These are phyloP conservation scores for Xanthia icteritia DNA, from an alignment of 2,888 invertebrate genomes.

Conservation along the genomic window DNA sequence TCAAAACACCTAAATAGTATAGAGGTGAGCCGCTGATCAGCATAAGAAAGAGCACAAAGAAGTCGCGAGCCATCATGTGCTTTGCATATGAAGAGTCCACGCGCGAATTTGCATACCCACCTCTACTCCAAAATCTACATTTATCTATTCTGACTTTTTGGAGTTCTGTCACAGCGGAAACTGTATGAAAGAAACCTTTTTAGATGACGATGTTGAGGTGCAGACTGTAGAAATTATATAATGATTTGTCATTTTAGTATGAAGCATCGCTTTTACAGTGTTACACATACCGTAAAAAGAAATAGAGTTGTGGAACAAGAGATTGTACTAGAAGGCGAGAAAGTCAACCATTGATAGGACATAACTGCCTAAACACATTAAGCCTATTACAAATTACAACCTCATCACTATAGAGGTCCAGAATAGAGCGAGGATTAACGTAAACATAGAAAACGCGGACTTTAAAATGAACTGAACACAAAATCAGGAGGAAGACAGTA, in stretches of 20 bases:
- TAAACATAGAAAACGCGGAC: not conserved
- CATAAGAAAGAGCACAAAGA: conserved; percentile 82
- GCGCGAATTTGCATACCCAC: conserved; percentile 87
- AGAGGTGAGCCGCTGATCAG: conserved; percentile 72
- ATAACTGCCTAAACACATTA: not conserved
- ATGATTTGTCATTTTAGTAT: not conserved
- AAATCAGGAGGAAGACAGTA: not conserved
- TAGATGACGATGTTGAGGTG: conserved; percentile 25
- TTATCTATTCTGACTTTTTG: conserved; percentile 77
- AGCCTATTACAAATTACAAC: not conserved
- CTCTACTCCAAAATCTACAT: conserved; percentile 81
- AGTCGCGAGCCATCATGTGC: conserved; percentile 80
- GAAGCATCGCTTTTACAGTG: not conserved
- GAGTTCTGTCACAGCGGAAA: conserved; percentile 62
- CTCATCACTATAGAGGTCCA: not conserved
- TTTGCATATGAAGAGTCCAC: conserved; percentile 89
- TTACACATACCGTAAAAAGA: not conserved
- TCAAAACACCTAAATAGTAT: conserved; percentile 71
- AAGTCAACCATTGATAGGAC: not conserved
- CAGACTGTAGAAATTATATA: conserved; percentile 6
- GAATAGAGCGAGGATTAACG: not conserved
- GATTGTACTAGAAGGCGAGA: not conserved
- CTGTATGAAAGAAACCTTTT: conserved; percentile 53
- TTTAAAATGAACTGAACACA: too few species aligned
- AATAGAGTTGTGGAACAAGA: not conserved